These are phyloP conservation scores for Eledone cirrhosa DNA, from an alignment of 2,888 invertebrate species.

Conservation along the genomic window DNA sequence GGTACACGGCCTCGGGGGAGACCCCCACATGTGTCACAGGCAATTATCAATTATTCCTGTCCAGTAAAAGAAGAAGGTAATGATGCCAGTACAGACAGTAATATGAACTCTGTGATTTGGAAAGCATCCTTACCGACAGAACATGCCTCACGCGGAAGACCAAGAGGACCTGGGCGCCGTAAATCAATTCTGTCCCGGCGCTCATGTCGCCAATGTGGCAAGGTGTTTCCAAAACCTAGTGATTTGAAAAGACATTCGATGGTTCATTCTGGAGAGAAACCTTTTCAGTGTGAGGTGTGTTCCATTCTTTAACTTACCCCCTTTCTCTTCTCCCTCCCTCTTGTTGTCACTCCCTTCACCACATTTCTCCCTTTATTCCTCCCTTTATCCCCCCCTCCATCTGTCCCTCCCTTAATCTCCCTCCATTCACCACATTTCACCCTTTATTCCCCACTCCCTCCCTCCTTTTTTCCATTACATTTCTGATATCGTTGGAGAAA, in stretches of 20 bases:
- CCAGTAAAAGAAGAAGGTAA: conserved; percentile 6
- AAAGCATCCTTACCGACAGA: not conserved
- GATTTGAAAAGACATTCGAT: conserved; percentile 62
- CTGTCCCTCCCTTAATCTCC: not conserved
- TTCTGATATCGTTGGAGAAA: too few species aligned
- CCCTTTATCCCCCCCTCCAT: not conserved
- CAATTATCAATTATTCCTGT: conserved; percentile 2
- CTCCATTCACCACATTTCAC: not conserved
- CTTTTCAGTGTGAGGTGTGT: conserved; percentile 59
- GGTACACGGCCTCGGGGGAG: not conserved
- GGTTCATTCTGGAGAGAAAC: conserved; percentile 61
- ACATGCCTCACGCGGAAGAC: conserved; percentile 15
- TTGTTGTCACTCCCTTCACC: not conserved
- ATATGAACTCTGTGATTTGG: conserved; percentile 17
- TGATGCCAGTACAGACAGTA: not conserved
- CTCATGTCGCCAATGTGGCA: conserved; percentile 43
- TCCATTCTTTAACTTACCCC: not conserved
- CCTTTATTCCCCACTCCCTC: not conserved
- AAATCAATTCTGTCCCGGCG: conserved; percentile 18
- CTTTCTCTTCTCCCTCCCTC: conserved; percentile 10
- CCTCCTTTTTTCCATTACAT: too few species aligned
- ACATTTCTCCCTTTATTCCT: not conserved
- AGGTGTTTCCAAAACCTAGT: conserved; percentile 60
- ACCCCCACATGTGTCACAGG: conserved; percentile 1
- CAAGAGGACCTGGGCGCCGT: conserved; percentile 16